These are phyloP conservation scores for Drosophila chauvacae DNA, from an alignment of 1,140 invertebrate genomes.

Conservation along the genomic window DNA sequence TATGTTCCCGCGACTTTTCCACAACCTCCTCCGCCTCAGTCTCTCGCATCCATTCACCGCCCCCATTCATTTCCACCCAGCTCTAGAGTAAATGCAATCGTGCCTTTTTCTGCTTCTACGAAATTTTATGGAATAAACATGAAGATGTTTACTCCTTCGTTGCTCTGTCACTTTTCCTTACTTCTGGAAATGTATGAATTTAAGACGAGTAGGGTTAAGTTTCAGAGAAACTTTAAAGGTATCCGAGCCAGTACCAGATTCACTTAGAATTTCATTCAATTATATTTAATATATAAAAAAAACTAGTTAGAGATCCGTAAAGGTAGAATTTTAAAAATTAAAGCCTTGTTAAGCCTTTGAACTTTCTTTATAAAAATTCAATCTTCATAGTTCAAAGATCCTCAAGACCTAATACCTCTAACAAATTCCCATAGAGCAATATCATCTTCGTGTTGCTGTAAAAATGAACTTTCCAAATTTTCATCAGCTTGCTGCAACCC, in stretches of 20 bases:
- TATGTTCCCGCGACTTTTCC: constrained; percentile 27
- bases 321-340: too few species aligned
- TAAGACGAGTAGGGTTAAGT: background rate
- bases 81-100: constrained; percentile 66
- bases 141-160: constrained; percentile 69
- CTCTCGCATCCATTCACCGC: too few species aligned
- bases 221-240: background rate
- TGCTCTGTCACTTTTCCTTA: constrained; percentile 42
- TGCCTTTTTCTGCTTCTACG: constrained; percentile 48
- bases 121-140: constrained; percentile 75
- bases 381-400: background rate
- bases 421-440: background rate
- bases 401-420: constrained; percentile 1
- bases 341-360: background rate
- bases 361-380: background rate
- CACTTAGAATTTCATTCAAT: background rate
- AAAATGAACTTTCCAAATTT: constrained; percentile 6
- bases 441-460: background rate
- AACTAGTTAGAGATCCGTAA: too few species aligned
- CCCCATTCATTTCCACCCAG: background rate
- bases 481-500: constrained; percentile 44
- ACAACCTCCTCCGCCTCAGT: background rate
- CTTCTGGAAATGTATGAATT: background rate
- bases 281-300: background rate
- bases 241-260: background rate